Base-by-base conservation (phyloP, 2,797 vertebrate genomes). In the Tadarida brasiliensis region DNA sequence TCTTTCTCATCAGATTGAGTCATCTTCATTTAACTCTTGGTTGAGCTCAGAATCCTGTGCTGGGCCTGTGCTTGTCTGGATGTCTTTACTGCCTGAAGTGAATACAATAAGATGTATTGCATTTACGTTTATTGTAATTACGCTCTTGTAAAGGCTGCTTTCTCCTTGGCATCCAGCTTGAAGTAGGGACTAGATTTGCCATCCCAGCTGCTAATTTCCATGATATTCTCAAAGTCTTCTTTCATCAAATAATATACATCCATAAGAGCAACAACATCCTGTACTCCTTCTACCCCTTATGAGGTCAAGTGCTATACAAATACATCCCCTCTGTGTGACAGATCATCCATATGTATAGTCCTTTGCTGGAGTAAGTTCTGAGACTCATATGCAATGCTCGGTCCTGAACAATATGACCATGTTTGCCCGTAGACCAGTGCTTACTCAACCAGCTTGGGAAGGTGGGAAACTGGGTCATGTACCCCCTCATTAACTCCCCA, bases 171-270 rank as follows among this genome's bases (percentile, higher is more conserved):
- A 98, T 99, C 99, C 97, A 99, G 98, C 97, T 98, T 99, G 95
- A 99, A 99, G 96, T 99, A 99, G 16, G 99, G 98, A 96, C 99
- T 99, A 1, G 99, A 97, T 86, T 99, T 99, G 74, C 99, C 99
- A 1, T 99, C 99, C 99, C 99, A 99, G 0, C 82, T 97, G 94
- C 99, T 99, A 93, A 99, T 98, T 98, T 99, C 99, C 99, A 99
- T 99, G 77, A 99, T 99, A 97, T 98, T 99, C 97, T 99, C 99
- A 97, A 99, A 98, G n/a, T 99, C 99, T 95, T 99, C 99, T 97
- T 98, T 99, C 98, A 99, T 97, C 96, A 99, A 98, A 98, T 99
- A 98, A 95, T 99, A 99, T 3, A 99, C 97, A n/a, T 99, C 99
- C 99, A 99, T 99, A 63, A 99, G 98, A 78, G 98, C 97, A 95